Evolutionary conservation across 2,113 vertebrate species (phyloP).

Genomic region (Melanostigma gelatinosum): DNA sequence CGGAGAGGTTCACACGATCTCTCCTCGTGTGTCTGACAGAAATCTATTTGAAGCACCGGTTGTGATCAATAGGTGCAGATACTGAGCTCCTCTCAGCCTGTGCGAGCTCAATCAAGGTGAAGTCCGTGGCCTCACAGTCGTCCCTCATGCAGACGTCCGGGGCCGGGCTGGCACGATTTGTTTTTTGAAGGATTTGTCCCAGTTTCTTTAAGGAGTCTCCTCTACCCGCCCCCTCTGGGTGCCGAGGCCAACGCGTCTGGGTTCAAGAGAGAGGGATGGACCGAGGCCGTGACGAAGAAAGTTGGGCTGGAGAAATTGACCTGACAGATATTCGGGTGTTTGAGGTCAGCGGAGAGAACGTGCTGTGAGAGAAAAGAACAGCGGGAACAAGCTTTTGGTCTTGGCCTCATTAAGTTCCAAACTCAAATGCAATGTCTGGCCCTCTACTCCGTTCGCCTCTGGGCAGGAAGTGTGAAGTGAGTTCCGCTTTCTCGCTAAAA

Average conservation of each 20-base stretch:
- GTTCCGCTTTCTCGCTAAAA: too few species aligned
- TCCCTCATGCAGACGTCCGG: conserved; percentile 43
- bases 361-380: neutral
- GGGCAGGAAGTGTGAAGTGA: neutral
- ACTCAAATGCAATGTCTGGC: neutral
- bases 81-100: neutral
- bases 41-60: neutral
- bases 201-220: conserved; percentile 59
- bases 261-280: conserved; percentile 22
- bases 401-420: conserved; percentile 21
- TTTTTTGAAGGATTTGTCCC: conserved; percentile 52
- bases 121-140: conserved; percentile 26
- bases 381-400: conserved; percentile 4
- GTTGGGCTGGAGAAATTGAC: conserved; percentile 21
- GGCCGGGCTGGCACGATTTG: conserved; percentile 24
- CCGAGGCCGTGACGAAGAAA: conserved; percentile 6
- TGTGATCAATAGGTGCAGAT: conserved; percentile 11
- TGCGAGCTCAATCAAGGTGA: conserved; percentile 45
- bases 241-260: conserved; percentile 2
- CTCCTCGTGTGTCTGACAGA: neutral
- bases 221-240: conserved; percentile 41
- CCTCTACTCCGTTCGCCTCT: too few species aligned
- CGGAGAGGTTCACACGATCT: neutral
- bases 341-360: conserved; percentile 22
- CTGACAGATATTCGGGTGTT: conserved; percentile 23